Conservation (phyloP, 2,113 vertebrate species). For the Echinops telfairi region DNA sequence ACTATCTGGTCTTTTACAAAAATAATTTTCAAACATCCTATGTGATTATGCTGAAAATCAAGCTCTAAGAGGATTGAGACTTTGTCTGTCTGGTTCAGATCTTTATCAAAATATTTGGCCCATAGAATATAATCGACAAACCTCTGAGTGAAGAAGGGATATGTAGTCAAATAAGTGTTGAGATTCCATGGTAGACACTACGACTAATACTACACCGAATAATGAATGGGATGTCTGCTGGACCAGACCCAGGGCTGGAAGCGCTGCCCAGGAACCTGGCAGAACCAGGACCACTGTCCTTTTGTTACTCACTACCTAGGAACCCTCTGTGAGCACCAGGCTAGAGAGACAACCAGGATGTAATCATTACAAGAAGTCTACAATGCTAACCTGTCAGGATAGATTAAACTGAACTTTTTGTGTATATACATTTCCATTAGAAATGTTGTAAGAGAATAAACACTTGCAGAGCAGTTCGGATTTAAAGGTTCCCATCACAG, state of each 20-base stretch:
- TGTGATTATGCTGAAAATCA: neutral
- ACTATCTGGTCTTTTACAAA: neutral
- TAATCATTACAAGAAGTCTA: constrained; percentile 2
- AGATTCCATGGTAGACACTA: neutral
- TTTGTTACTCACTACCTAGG: neutral
- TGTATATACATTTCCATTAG: constrained; percentile 66
- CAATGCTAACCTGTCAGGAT: constrained; percentile 23
- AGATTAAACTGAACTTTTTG: constrained; percentile 44
- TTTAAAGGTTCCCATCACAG: constrained; percentile 39
- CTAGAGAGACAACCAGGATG: neutral
- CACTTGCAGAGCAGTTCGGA: constrained; percentile 47
- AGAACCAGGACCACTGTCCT: no score
- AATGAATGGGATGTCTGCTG: fast-evolving
- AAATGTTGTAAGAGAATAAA: constrained; percentile 69
- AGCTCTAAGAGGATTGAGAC: neutral
- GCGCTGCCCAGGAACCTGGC: neutral
- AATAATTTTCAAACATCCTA: no score
- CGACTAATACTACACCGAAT: no score
- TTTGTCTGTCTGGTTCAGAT: neutral
- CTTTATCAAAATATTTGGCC: neutral
- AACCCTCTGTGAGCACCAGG: neutral
- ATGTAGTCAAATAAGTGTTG: fast-evolving
- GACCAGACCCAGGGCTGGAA: neutral
- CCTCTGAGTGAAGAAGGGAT: neutral
- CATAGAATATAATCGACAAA: neutral